Conservation (phyloP, 1,140 invertebrate genomes). For the Parapsyche elsis region DNA sequence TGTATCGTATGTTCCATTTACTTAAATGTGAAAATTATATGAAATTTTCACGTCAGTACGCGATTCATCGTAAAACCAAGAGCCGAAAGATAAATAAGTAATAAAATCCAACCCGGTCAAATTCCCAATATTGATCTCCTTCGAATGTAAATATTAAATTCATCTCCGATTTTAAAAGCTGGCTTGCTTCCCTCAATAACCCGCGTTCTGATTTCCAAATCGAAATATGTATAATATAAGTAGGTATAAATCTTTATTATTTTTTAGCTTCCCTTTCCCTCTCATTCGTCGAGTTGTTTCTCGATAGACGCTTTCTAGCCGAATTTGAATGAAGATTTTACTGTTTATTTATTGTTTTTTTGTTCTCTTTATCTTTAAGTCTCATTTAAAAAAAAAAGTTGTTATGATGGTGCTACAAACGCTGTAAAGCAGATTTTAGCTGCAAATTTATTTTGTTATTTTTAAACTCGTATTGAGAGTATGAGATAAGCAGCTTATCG, state of each 20-base stretch:
- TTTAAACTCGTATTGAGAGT: no score
- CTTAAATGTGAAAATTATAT: no score
- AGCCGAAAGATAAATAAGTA: constrained; percentile 1
- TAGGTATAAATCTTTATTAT: constrained; percentile 2
- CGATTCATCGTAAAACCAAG: not conserved
- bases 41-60: not conserved
- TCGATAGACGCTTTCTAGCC: not conserved
- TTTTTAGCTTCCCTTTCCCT: not conserved
- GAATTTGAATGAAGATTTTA: constrained; percentile 2
- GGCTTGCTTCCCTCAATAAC: not conserved
- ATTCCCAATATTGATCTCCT: constrained; percentile 2
- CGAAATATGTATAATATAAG: constrained; percentile 3
- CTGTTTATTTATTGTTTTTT: constrained; percentile 10
- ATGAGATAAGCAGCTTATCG: no score
- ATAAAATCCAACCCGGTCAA: not conserved
- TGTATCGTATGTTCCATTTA: no score
- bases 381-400: no score
- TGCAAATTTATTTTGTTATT: not conserved
- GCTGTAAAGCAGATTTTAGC: not conserved
- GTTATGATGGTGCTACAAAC: no score
- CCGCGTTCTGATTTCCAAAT: not conserved
- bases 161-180: not conserved
- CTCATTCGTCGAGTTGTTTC: no score
- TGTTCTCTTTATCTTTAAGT: not conserved
- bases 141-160: constrained; percentile 20